Evolutionary conservation across 2,888 invertebrate genomes (phyloP).

Genomic region (Acrobasis repandana): DNA sequence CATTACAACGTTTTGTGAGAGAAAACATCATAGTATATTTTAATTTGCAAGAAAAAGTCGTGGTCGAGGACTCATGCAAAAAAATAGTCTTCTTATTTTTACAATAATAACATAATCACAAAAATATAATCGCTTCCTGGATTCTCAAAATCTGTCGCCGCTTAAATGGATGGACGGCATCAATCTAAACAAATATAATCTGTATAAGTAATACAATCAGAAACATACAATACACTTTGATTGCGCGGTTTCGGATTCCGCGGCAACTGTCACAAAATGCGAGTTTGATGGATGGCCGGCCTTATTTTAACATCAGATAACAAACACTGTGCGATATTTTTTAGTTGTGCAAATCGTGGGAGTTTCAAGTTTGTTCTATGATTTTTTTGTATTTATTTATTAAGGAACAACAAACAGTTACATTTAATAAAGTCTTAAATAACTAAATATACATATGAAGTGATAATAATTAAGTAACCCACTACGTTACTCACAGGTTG

Average conservation of each 20-base stretch:
- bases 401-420: too few species aligned
- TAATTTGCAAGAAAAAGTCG: too few species aligned
- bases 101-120: too few species aligned
- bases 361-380: neutral
- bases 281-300: conserved; percentile 55
- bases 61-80: too few species aligned
- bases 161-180: conserved; percentile 64
- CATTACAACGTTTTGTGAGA: too few species aligned
- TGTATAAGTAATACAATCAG: conserved; percentile 39
- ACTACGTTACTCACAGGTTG: too few species aligned
- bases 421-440: too few species aligned
- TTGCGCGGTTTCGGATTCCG: conserved; percentile 57
- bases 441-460: too few species aligned
- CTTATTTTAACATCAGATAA: conserved; percentile 29
- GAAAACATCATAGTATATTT: too few species aligned
- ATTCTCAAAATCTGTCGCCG: conserved; percentile 48
- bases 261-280: conserved; percentile 59
- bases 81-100: too few species aligned
- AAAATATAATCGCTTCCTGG: conserved; percentile 45
- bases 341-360: neutral
- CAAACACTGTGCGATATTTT: neutral
- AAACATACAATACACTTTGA: conserved; percentile 65
- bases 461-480: too few species aligned
- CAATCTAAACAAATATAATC: conserved; percentile 60
- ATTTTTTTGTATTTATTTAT: neutral